Percentiles rank a stretch among this genome's conserved stretches.
Conservation (phyloP, 2,888 invertebrate genomes). For the Andrena chrysosceles region DNA sequence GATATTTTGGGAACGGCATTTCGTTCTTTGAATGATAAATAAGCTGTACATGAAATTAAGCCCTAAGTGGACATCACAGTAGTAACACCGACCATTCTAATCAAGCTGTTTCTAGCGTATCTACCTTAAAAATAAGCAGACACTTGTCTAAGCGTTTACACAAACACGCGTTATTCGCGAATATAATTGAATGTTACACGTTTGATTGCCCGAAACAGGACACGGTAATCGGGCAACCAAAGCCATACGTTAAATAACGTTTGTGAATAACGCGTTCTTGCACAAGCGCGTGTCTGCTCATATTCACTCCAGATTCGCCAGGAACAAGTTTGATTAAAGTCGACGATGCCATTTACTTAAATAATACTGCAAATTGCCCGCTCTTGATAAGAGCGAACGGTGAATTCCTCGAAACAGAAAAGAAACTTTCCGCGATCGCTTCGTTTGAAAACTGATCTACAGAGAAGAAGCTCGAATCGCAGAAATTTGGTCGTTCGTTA, state of each 20-base stretch:
- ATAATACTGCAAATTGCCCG: conserved; percentile 11
- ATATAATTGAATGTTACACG: too few relatives aligned
- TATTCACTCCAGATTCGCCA: not conserved
- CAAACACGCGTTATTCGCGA: not conserved
- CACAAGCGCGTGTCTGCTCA: not conserved
- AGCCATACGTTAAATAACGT: not conserved
- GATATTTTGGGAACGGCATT: too few relatives aligned
- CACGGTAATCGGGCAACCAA: too few relatives aligned
- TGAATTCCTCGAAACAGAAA: not conserved
- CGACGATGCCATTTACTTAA: not conserved
- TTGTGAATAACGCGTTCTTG: not conserved
- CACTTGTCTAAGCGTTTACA: not conserved
- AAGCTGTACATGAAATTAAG: too few relatives aligned
- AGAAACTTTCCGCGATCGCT: not conserved
- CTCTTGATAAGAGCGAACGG: not conserved
- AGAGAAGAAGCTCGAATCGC: not conserved
- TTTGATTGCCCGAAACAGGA: too few relatives aligned
- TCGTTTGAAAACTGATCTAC: not conserved
- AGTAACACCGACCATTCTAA: not conserved
- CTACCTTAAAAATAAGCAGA: not conserved
- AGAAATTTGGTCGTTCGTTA: conserved; percentile 11
- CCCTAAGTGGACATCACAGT: too few relatives aligned
- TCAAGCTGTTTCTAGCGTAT: not conserved
- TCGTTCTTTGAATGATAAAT: too few relatives aligned
- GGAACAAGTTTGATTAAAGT: not conserved